These are phyloP conservation scores for Plecotus auritus DNA, from an alignment of 2,113 vertebrate genomes.

Conservation along the genomic window DNA sequence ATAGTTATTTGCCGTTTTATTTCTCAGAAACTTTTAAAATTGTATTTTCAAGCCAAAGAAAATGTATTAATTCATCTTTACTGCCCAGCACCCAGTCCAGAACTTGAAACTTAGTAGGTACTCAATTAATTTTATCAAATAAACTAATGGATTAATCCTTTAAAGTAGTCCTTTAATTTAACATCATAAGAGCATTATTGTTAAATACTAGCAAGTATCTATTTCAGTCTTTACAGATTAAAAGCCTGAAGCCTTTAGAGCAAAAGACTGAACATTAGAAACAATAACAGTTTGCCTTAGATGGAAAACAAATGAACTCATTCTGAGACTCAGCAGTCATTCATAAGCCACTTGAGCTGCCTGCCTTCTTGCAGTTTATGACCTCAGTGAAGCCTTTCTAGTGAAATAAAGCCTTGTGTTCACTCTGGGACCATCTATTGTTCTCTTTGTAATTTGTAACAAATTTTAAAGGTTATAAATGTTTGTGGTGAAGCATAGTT, in stretches of 20 bases:
- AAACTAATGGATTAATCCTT: conserved; percentile 53
- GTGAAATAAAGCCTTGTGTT: conserved; percentile 67
- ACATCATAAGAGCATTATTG: conserved; percentile 58
- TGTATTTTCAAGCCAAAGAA: not conserved
- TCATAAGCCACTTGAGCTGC: conserved; percentile 58
- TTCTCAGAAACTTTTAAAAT: conserved; percentile 46
- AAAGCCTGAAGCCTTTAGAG: conserved; percentile 58
- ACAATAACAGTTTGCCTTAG: conserved; percentile 70
- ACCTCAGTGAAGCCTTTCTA: conserved; percentile 47
- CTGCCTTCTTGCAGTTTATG: conserved; percentile 49
- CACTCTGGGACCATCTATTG: conserved; percentile 48
- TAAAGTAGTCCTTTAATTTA: conserved; percentile 47
- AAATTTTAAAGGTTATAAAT: conserved; percentile 70
- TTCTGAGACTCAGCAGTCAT: conserved; percentile 54
- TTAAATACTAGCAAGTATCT: conserved; percentile 47
- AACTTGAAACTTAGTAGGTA: conserved; percentile 48
- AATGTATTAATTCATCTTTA: conserved; percentile 42
- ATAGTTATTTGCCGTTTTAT: conserved; percentile 70
- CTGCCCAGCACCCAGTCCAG: conserved; percentile 15
- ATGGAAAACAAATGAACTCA: conserved; percentile 78
- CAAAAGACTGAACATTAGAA: conserved; percentile 65
- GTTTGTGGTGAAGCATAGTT: conserved; percentile 1
- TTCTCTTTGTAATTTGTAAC: conserved; percentile 59
- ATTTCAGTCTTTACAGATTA: conserved; percentile 71
- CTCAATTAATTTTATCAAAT: conserved; percentile 49